Base-by-base conservation (phyloP, 2,888 invertebrate species). In the Linhomoeus sp. region DNA sequence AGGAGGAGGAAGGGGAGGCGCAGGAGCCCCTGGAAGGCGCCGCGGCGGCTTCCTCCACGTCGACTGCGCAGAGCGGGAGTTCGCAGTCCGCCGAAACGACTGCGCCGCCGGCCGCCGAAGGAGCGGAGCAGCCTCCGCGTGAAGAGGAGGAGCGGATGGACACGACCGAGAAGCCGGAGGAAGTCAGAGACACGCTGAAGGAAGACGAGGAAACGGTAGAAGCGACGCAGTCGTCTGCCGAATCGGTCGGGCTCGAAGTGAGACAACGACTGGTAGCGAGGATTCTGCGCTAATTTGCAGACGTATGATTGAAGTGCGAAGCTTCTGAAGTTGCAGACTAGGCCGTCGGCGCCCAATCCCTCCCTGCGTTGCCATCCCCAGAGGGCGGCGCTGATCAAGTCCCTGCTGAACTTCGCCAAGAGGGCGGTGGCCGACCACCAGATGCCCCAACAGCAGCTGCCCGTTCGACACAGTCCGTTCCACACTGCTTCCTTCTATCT, bases 361-460 rank as follows among this genome's bases (percentile, higher is more conserved):
- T 33, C 41, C 20, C 17, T 33, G 17, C 67, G 67, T 35, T 82
- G 81, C 63, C 72, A 81, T 49, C 81, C 83, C 0, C 83, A 84
- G 64, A 70, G 84, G 50, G 81, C 80, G 2, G 85, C 84, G 3
- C 70, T 85, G 2, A 68, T 86, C 3, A 86, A 85, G 62, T 83
- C 83, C 0, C 80, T 85, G 78, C 66, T 86, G 29, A 86, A 86
- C 64, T 84, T 85, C 61, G 63, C 86, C 49, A 85, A 86, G 65
- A 82, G 85, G 65, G 80, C 81, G 14, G 78, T 84, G 55, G 79
- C 68, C 41, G 72, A 71, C 49, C 45, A 51, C n/a, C n/a, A n/a
- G n/a, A n/a, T n/a, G 2, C 56, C 57, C 35, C 54, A 59, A 37
- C 29, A 29, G 55, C 54, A 9, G 55, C 56, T 25, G 29, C 46